Percentiles rank a stretch among this genome's conserved stretches.
Conservation (phyloP, 2,113 vertebrate species). For the Oryzias javanicus region DNA sequence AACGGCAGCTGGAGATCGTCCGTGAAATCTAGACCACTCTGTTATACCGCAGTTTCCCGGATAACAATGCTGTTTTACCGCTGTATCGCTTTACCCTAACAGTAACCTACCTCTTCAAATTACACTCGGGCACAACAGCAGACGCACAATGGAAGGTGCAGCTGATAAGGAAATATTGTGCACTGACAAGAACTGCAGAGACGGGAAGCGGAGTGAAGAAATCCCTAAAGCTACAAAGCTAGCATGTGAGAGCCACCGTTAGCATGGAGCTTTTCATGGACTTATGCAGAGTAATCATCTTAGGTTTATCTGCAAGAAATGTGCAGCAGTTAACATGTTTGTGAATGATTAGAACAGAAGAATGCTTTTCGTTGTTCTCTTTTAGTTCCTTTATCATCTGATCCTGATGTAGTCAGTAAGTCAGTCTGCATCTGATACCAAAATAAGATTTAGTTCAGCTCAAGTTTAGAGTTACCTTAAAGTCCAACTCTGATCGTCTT, state of each 20-base stretch:
- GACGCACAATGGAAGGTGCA: conserved; percentile 21
- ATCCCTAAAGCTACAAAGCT: neutral
- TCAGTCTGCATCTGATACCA: too few species aligned
- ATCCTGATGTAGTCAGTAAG: too few species aligned
- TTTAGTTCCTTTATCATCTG: too few species aligned
- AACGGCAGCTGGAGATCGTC: conserved; percentile 54
- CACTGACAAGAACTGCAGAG: neutral
- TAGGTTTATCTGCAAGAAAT: too few species aligned
- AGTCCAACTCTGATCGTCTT: too few species aligned
- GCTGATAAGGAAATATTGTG: conserved; percentile 51
- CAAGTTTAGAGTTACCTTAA: too few species aligned
- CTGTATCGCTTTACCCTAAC: conserved; percentile 64
- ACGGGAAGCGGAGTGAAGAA: neutral
- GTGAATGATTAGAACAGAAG: too few species aligned
- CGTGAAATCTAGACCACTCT: conserved; percentile 65
- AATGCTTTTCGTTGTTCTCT: too few species aligned
- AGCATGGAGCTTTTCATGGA: neutral
- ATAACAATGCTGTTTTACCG: conserved; percentile 46
- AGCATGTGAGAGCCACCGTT: neutral
- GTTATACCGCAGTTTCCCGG: conserved; percentile 62
- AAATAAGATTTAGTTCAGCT: too few species aligned
- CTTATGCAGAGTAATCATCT: neutral
- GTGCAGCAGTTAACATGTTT: too few species aligned
- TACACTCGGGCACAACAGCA: conserved; percentile 44
- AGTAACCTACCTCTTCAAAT: conserved; percentile 67